phyloP scores from a whole-genome alignment of 2,113 vertebrate species.

The Pungitius pungitius region DNA sequence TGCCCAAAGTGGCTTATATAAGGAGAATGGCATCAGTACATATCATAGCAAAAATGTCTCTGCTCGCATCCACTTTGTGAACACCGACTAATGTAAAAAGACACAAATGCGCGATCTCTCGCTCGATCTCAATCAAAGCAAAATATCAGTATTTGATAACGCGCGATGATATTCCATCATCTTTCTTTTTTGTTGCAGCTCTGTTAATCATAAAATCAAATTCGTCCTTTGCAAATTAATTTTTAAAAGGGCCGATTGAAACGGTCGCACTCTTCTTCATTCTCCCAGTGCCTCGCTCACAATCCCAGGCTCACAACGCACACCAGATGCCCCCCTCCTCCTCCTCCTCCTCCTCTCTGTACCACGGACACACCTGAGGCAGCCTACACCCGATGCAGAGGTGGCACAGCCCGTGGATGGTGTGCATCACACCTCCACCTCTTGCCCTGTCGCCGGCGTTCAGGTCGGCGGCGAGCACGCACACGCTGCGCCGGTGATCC shows the following conservation, averaged over 20 bases:
- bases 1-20: not conserved
- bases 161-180: not conserved
- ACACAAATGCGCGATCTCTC: too few relatives aligned
- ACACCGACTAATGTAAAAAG: slow-evolving; percentile 57
- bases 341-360: not conserved
- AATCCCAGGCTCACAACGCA: not conserved
- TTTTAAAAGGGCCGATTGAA: slow-evolving; percentile 1
- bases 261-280: not conserved
- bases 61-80: not conserved
- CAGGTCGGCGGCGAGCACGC: slow-evolving; percentile 73
- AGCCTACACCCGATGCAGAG: slow-evolving; percentile 89
- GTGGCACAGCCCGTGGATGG: slow-evolving; percentile 88
- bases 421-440: slow-evolving; percentile 82
- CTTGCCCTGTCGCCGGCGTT: slow-evolving; percentile 51
- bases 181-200: not conserved
- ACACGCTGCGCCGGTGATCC: slow-evolving; percentile 72
- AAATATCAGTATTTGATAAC: not conserved
- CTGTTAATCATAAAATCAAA: slow-evolving; percentile 1
- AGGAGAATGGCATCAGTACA: not conserved
- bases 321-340: not conserved
- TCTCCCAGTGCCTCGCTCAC: not conserved
- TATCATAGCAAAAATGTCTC: not conserved
- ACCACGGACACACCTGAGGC: slow-evolving; percentile 82
- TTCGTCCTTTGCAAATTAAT: slow-evolving; percentile 19
- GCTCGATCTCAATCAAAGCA: slow-evolving; percentile 5